Evolutionary conservation across 2,888 invertebrate species (phyloP).

Genomic region (Volucella bombylans): DNA sequence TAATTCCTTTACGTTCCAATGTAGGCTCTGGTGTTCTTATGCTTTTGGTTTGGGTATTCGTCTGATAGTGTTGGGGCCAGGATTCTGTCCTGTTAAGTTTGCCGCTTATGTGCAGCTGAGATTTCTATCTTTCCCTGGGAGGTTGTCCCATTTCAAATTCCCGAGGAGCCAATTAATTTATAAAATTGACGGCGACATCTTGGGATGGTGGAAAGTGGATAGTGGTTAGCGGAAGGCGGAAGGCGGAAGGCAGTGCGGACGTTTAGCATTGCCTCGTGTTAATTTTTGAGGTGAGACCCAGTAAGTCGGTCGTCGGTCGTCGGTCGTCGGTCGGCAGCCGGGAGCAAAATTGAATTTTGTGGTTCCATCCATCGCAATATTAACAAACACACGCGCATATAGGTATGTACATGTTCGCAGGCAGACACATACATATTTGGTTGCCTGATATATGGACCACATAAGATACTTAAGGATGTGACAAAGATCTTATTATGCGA

Average conservation of each 20-base stretch:
- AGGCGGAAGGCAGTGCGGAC: not conserved
- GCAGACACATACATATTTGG: too few species aligned
- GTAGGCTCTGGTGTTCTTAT: conserved; percentile 19
- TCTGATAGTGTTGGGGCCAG: conserved; percentile 58
- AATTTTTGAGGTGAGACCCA: conserved; percentile 75
- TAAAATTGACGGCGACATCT: conserved; percentile 80
- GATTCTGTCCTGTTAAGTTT: conserved; percentile 75
- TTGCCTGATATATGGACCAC: conserved; percentile 81
- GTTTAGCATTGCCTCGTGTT: conserved; percentile 66
- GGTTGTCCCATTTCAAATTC: conserved; percentile 78
- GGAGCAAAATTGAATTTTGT: conserved; percentile 77
- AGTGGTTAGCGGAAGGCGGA: too few species aligned
- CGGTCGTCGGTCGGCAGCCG: conserved; percentile 42
- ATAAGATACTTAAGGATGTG: conserved; percentile 81
- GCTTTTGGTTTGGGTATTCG: not conserved
- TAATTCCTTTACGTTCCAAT: conserved; percentile 55
- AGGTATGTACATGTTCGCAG: conserved; percentile 67
- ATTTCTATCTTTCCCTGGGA: conserved; percentile 80
- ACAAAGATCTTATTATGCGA: conserved; percentile 82
- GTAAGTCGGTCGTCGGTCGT: conserved; percentile 73
- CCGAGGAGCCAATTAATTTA: conserved; percentile 82
- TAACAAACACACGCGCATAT: conserved; percentile 64
- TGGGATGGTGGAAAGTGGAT: not conserved
- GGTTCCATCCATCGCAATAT: conserved; percentile 74
- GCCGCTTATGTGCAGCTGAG: conserved; percentile 76